Conservation (phyloP, 2,888 invertebrate genomes). For the Beris chalybata region DNA sequence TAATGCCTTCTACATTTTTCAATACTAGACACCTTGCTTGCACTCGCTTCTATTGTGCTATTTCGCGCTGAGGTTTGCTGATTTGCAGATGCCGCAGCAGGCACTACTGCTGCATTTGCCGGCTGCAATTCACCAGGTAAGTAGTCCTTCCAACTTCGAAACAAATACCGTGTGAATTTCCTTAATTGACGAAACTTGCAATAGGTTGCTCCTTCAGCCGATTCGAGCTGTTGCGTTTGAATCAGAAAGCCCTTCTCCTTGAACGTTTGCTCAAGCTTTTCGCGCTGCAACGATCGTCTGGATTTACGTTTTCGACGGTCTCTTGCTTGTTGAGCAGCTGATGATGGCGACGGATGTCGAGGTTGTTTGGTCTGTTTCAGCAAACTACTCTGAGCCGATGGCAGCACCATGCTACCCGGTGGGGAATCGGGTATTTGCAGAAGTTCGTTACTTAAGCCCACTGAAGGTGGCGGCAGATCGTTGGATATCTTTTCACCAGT, state of each 20-base stretch:
- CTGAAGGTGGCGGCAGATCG: slow-evolving; percentile 52
- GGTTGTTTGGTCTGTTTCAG: background rate
- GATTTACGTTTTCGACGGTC: slow-evolving; percentile 71
- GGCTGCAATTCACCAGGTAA: slow-evolving; percentile 72
- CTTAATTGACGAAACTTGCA: slow-evolving; percentile 89
- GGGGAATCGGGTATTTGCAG: slow-evolving; percentile 52
- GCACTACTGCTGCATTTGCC: slow-evolving; percentile 41
- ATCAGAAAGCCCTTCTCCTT: slow-evolving; percentile 91
- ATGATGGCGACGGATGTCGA: slow-evolving; percentile 33
- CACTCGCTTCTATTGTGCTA: background rate
- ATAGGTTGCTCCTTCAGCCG: slow-evolving; percentile 90
- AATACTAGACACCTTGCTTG: background rate
- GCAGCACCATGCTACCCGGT: slow-evolving; percentile 45
- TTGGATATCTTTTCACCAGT: slow-evolving; percentile 58
- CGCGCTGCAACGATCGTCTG: slow-evolving; percentile 79
- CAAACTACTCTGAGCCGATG: slow-evolving; percentile 36
- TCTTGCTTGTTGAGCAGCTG: slow-evolving; percentile 40
- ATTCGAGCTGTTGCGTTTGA: slow-evolving; percentile 89
- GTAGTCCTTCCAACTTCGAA: slow-evolving; percentile 92
- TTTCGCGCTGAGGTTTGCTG: slow-evolving; percentile 12
- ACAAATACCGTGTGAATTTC: slow-evolving; percentile 88
- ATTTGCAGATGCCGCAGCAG: slow-evolving; percentile 41
- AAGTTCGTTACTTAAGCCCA: slow-evolving; percentile 52
- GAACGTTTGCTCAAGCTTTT: slow-evolving; percentile 88
- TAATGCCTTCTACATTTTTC: slow-evolving; percentile 28